Percentiles rank a stretch among this genome's conserved stretches.
phyloP scores from a whole-genome alignment of 2,797 vertebrate species.

The Strix occidentalis region DNA sequence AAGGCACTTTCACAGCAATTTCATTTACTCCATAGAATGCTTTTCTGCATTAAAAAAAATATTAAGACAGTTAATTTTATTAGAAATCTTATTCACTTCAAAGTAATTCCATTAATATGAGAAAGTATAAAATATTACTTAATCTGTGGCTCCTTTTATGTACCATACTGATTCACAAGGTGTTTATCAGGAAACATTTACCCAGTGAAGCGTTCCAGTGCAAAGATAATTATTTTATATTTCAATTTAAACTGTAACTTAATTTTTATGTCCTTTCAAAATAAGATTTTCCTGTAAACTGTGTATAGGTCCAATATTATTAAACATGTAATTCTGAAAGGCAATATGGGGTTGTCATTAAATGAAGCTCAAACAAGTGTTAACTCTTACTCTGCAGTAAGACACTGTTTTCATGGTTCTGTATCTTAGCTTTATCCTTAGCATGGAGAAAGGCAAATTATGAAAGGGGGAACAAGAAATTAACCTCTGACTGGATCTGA shows the following conservation, averaged over 20 bases:
- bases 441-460: not conserved
- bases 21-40: conserved; percentile 97
- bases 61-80: not conserved
- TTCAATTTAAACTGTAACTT: not conserved
- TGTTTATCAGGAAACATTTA: not conserved
- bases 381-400: not conserved
- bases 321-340: not conserved
- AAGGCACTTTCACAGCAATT: conserved; percentile 99
- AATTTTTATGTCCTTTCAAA: not conserved
- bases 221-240: not conserved
- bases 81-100: not conserved
- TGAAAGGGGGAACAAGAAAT: not conserved
- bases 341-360: not conserved
- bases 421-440: not conserved
- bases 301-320: not conserved
- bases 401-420: not conserved
- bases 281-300: not conserved
- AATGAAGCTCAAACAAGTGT: not conserved
- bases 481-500: not conserved
- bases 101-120: not conserved
- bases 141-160: not conserved
- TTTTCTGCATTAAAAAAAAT: conserved; percentile 78
- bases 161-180: not conserved
- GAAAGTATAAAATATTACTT: not conserved
- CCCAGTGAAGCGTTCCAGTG: not conserved